Conservation (phyloP, 2,888 invertebrate genomes). For the Rhagium mordax region DNA sequence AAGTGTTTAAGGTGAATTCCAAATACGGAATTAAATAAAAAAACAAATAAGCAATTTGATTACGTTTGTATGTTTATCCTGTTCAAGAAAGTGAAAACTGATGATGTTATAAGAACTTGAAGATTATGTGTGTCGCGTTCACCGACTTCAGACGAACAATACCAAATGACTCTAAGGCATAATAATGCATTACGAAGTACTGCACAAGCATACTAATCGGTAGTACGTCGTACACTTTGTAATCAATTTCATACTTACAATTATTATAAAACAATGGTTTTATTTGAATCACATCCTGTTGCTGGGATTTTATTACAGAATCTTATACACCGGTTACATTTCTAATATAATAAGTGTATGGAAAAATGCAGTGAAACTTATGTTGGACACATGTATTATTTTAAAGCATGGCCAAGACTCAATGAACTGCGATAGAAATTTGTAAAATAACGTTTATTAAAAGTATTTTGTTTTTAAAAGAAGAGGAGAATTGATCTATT, state of each 20-base stretch:
- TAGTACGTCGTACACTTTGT: slow-evolving; percentile 32
- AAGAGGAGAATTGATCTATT: too few relatives aligned
- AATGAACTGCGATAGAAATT: too few relatives aligned
- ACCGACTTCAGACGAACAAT: slow-evolving; percentile 41
- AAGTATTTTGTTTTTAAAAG: too few relatives aligned
- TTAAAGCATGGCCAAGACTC: too few relatives aligned
- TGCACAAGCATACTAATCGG: slow-evolving; percentile 42
- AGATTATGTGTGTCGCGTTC: slow-evolving; percentile 47
- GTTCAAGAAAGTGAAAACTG: slow-evolving; percentile 48
- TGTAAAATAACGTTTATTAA: too few relatives aligned
- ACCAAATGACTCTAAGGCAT: slow-evolving; percentile 42
- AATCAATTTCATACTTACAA: slow-evolving; percentile 28
- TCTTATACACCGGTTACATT: not conserved
- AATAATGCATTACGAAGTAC: slow-evolving; percentile 39
- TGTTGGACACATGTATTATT: too few relatives aligned
- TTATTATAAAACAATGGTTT: slow-evolving; percentile 40
- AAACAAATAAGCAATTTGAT: slow-evolving; percentile 34
- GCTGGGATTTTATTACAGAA: slow-evolving; percentile 17
- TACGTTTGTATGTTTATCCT: slow-evolving; percentile 41
- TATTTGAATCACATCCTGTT: slow-evolving; percentile 35
- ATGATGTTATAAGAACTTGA: slow-evolving; percentile 43
- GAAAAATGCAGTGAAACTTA: too few relatives aligned
- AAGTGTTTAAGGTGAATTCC: not conserved
- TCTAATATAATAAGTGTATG: not conserved
- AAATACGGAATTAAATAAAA: not conserved